Evolutionary conservation across 2,888 invertebrate species (phyloP), one percentile per base, ranked within the genome.

Genomic region (Lithophane leautieri): DNA sequence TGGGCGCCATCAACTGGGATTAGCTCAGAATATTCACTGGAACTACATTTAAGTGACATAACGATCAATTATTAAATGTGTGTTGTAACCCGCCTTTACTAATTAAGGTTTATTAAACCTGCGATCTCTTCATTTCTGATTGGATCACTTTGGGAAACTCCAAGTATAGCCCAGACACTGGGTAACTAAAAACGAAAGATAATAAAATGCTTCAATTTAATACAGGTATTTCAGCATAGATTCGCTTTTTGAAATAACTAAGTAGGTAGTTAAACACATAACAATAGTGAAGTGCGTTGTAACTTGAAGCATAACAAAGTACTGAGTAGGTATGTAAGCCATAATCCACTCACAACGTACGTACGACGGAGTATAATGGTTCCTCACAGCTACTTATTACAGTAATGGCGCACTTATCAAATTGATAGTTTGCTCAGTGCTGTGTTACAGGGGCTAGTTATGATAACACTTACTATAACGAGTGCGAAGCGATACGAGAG

Each of bases 341-440:
- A 22, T 9, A 50, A 9, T 6, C 34, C 34, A 34, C 52, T 1
- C 54, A 34, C 47, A 14, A 19, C 7, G 22, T 16, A 42, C 14
- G 14, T 34, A 50, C 2, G 19, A 47, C 19, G 9, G 22, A 50
- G 9, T 50, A 50, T 19, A 16, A 34, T 22, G 66, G 72, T 40
- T 63, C 14, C 52, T 34, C 34, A 34, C 6, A 34, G 34, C 34
- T 34, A 34, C 34, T 70, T 65, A 44, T 72, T 69, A 71, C 82
- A 22, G 11, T 81, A 81, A 84, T 81, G 73, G 65, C 34, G 73
- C 81, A 82, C 73, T 84, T 83, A 83, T 85, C 82, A 60, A 81
- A 85, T 81, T 65, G 82, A 81, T 73, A 61, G 68, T 77, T 70
- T 28, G 72, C 65, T 40, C n/a, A 28, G 63, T 50, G 50, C 63